phyloP scores from a whole-genome alignment of 2,797 vertebrate species.

The Masticophis lateralis region DNA sequence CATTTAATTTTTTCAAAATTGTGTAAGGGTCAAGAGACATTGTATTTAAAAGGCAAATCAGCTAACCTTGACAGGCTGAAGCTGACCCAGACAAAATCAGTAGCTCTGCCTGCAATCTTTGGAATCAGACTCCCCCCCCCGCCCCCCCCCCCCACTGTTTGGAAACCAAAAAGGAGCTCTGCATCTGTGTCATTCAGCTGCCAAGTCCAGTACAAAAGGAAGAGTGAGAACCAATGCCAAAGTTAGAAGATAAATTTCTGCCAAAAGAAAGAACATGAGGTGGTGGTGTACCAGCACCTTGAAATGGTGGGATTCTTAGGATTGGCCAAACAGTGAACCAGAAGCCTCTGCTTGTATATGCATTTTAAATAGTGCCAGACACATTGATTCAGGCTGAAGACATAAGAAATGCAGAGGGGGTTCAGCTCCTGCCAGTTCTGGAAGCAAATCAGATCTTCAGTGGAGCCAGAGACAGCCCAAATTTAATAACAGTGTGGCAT shows the following conservation, averaged over 20 bases:
- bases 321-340: neutral
- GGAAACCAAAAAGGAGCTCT: constrained; percentile 5
- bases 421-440: neutral
- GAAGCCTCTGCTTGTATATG: neutral
- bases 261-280: neutral
- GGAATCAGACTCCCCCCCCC: neutral
- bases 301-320: neutral
- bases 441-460: neutral
- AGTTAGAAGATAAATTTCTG: neutral
- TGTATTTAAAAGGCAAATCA: constrained; percentile 10
- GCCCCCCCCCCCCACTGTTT: neutral
- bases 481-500: neutral
- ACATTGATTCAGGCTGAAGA: neutral
- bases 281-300: neutral
- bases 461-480: constrained; percentile 2
- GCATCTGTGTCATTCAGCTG: constrained; percentile 4
- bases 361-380: neutral
- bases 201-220: constrained; percentile 6
- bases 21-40: neutral
- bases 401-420: neutral
- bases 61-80: constrained; percentile 13
- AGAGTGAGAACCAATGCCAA: neutral
- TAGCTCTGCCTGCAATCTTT: constrained; percentile 8
- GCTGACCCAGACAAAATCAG: constrained; percentile 10
- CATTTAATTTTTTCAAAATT: constrained; percentile 6